A percentile compares a stretch with the other conserved stretches of the same genome.
Evolutionary conservation across 2,797 vertebrate species (phyloP).

Genomic region (Sebastes cheni): DNA sequence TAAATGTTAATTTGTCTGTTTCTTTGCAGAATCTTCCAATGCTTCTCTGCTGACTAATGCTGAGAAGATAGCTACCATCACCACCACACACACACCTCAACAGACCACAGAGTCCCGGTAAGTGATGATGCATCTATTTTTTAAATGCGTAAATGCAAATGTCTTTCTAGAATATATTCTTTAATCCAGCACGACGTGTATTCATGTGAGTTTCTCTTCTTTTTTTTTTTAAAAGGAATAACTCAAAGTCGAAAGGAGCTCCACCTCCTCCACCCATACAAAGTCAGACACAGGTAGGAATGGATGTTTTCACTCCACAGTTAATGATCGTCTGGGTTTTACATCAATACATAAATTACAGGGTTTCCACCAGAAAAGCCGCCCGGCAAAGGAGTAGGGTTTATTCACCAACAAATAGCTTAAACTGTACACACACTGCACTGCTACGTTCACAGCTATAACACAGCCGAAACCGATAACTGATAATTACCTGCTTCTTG

Average conservation of each 20-base stretch:
- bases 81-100: conserved; percentile 94
- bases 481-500: too few species aligned
- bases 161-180: neutral
- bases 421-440: neutral
- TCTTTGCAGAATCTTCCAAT: conserved; percentile 90
- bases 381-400: neutral
- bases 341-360: neutral
- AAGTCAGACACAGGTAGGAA: conserved; percentile 86
- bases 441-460: neutral
- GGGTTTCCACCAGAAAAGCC: neutral
- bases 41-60: conserved; percentile 96
- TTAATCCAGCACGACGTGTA: neutral
- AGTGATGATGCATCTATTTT: neutral
- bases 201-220: neutral
- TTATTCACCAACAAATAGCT: neutral
- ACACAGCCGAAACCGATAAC: neutral
- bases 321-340: neutral
- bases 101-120: conserved; percentile 83
- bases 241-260: conserved; percentile 92
- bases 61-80: conserved; percentile 98
- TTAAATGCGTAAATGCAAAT: neutral
- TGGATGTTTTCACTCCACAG: neutral
- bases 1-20: neutral
- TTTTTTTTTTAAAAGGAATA: conserved; percentile 84
- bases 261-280: conserved; percentile 84